Evolutionary conservation across 2,797 vertebrate species (phyloP).

Genomic region (Yasuhikotakia modesta): DNA sequence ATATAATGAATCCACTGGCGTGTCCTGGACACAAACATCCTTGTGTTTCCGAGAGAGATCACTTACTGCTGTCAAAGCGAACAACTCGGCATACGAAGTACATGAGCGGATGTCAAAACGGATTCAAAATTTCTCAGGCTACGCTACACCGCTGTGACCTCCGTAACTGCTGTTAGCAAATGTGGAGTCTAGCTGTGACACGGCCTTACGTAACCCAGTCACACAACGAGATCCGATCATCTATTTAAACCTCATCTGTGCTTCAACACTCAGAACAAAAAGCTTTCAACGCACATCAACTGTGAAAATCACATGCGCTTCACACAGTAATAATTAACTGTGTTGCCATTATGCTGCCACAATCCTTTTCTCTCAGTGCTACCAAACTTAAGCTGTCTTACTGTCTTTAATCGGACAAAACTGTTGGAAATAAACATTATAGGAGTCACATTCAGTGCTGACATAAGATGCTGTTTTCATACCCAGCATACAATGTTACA

Average conservation of each 20-base stretch:
- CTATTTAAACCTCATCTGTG: not conserved
- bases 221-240: not conserved
- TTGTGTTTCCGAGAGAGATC: not conserved
- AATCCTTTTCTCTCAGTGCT: no score
- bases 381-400: no score
- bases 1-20: not conserved
- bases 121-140: slow-evolving; percentile 18
- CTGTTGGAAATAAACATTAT: no score
- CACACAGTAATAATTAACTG: no score
- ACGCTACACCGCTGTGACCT: not conserved
- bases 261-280: not conserved
- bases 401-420: no score
- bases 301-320: no score
- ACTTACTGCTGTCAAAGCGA: slow-evolving; percentile 2
- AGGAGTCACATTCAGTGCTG: no score
- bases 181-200: slow-evolving; percentile 16
- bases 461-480: no score
- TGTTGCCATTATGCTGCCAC: no score
- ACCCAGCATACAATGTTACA: no score
- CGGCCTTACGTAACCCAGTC: slow-evolving; percentile 18
- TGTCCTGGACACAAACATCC: not conserved
- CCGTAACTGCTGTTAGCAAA: slow-evolving; percentile 9
- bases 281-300: no score
- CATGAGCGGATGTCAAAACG: not conserved
- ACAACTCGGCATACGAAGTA: not conserved